Base-by-base conservation (phyloP, 1,140 invertebrate species). In the Nephila pilipes region DNA sequence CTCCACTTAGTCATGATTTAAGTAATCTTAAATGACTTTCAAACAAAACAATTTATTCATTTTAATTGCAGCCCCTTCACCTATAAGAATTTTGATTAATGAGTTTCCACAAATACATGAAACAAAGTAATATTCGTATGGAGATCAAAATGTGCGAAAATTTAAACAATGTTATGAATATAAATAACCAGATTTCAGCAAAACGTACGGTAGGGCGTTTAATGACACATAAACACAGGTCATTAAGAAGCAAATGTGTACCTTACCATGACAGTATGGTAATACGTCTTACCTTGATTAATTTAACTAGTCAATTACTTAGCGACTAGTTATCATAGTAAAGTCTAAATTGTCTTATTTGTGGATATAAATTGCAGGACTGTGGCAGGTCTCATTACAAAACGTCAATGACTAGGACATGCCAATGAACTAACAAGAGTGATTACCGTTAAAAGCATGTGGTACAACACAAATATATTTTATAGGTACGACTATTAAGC, bases 361-460 rank as follows among this genome's bases (percentile, higher is more conserved):
- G n/a, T 69, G 22, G 25, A 29, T 65, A 83, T 29, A 63, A 83
- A 65, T 58, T 58, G 58, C 20, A 93, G 69, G n/a, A 60, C 10
- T 79, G 85, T 63, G 38, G 60, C 57, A 83, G 16, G 69, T 89
- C 57, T 69, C 92, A 93, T 93, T 55, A 88, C 85, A 93, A 93
- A 93, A 93, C 87, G 85, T 93, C 85, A 93, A 89, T 93, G 92
- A 93, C 80, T 93, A 88, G 65, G 87, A 46, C 92, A 93, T 93
- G 92, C 91, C 92, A 93, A 93, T 89, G 92, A 93, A 93, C 91
- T 65, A 81, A 89, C n/a, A 81, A 80, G 63, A 60, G 63, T 87
- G 90, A 85, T 87, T 58, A 46, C 29, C 63, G 46, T 18, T 60
- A 88, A 80, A 58, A 32, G n/a, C 16, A 57, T 57, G 58, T 69